Conservation (phyloP, 2,888 invertebrate genomes). For the Pollenia angustigena region DNA sequence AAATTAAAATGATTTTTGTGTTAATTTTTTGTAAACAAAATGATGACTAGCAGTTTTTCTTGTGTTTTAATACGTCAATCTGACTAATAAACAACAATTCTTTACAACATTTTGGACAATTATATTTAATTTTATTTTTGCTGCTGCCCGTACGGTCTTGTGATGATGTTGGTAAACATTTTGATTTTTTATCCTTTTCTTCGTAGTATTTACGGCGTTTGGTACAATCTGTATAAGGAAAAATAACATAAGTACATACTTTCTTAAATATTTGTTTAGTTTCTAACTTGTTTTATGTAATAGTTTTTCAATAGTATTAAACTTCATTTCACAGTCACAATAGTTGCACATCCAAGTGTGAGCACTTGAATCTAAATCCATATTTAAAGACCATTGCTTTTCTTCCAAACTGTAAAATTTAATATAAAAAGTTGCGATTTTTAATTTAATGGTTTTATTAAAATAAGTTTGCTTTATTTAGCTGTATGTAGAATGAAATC, state of each 20-base stretch:
- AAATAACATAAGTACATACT: not conserved
- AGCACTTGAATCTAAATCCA: conserved; percentile 86
- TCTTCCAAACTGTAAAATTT: conserved; percentile 86
- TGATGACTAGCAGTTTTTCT: conserved; percentile 83
- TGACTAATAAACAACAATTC: conserved; percentile 89
- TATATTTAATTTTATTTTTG: conserved; percentile 83
- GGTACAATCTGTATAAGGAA: conserved; percentile 52
- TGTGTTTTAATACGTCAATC: conserved; percentile 94
- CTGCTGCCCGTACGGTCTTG: not conserved
- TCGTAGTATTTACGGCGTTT: conserved; percentile 70
- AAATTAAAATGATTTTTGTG: not conserved
- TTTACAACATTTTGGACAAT: conserved; percentile 89
- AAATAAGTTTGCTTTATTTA: too few species aligned
- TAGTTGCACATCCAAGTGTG: conserved; percentile 90
- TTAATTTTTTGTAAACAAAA: conserved; percentile 82
- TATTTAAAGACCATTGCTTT: conserved; percentile 88
- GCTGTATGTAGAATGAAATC: too few species aligned
- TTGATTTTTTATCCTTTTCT: conserved; percentile 57
- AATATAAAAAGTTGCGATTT: not conserved
- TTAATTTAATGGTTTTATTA: too few species aligned
- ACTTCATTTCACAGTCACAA: conserved; percentile 85
- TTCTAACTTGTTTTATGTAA: conserved; percentile 86
- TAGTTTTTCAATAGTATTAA: conserved; percentile 86
- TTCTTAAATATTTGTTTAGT: not conserved
- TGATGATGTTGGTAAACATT: conserved; percentile 5